These are phyloP conservation scores for Eugnorisma glareosa DNA, from an alignment of 2,888 invertebrate species.

Conservation along the genomic window DNA sequence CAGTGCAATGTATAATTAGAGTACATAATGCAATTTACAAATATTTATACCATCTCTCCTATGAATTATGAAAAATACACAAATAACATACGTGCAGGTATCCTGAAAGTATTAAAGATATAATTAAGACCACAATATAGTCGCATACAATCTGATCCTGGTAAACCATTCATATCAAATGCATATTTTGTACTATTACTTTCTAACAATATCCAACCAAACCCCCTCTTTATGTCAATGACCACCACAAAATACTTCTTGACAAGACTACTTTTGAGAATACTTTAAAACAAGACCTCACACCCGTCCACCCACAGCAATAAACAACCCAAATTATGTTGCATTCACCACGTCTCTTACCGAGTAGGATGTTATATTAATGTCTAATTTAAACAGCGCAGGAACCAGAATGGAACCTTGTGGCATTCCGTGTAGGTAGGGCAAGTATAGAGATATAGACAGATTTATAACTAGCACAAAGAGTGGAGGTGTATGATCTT, in stretches of 20 bases:
- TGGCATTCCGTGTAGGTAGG: conserved; percentile 76
- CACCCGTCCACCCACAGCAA: conserved; percentile 77
- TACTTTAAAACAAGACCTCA: conserved; percentile 38
- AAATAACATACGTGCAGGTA: not conserved
- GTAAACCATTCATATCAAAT: not conserved
- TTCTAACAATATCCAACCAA: not conserved
- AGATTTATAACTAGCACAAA: conserved; percentile 35
- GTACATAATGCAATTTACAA: too few relatives aligned
- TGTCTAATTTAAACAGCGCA: conserved; percentile 73
- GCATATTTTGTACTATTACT: not conserved
- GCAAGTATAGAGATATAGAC: conserved; percentile 13
- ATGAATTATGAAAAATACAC: not conserved
- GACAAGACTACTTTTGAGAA: too few relatives aligned
- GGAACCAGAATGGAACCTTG: conserved; percentile 80
- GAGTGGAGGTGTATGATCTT: conserved; percentile 27
- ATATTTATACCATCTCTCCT: not conserved
- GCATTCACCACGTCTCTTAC: conserved; percentile 61
- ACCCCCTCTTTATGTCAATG: not conserved
- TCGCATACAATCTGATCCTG: not conserved
- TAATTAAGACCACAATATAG: not conserved
- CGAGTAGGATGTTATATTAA: conserved; percentile 69
- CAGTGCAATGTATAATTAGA: not conserved
- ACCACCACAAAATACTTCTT: conserved; percentile 6
- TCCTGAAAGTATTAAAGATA: not conserved
- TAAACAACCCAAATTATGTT: conserved; percentile 67